phyloP scores from a whole-genome alignment of 2,888 invertebrate species.

The Eulithis prunata region DNA sequence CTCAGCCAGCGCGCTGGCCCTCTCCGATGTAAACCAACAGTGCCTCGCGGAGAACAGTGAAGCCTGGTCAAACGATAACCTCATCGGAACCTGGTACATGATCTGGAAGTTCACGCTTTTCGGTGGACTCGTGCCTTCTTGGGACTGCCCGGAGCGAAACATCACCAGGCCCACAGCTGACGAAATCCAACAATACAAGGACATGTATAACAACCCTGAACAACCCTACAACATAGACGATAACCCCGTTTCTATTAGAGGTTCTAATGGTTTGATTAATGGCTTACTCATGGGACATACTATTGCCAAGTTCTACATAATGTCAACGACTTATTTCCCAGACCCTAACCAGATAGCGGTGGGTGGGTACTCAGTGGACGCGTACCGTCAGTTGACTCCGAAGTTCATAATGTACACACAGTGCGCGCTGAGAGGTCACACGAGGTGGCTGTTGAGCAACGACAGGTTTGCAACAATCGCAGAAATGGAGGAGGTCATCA shows the following conservation, averaged over 20 bases:
- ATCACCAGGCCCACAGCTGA: constrained; percentile 23
- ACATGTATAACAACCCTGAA: constrained; percentile 24
- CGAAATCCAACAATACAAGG: constrained; percentile 23
- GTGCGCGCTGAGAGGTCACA: background rate
- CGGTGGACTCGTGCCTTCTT: constrained; percentile 2
- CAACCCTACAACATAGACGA: constrained; percentile 31
- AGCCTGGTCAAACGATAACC: constrained; percentile 26
- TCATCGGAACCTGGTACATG: constrained; percentile 32
- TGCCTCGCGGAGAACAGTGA: constrained; percentile 27
- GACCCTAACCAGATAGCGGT: background rate
- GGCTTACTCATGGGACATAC: constrained; percentile 29
- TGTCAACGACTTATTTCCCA: constrained; percentile 15
- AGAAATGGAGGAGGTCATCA: background rate
- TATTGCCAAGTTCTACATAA: constrained; percentile 28
- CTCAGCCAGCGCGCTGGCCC: background rate
- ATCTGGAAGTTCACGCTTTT: constrained; percentile 19
- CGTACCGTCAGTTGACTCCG: background rate
- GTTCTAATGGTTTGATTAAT: background rate
- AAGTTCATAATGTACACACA: constrained; percentile 7
- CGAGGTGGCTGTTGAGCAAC: background rate
- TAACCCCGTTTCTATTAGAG: constrained; percentile 21
- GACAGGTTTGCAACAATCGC: background rate
- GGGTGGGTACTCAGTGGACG: background rate
- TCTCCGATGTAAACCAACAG: constrained; percentile 22
- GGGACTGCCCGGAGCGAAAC: constrained; percentile 4